Conservation (phyloP, 2,888 invertebrate species). For the Acrobeloides nanus region DNA sequence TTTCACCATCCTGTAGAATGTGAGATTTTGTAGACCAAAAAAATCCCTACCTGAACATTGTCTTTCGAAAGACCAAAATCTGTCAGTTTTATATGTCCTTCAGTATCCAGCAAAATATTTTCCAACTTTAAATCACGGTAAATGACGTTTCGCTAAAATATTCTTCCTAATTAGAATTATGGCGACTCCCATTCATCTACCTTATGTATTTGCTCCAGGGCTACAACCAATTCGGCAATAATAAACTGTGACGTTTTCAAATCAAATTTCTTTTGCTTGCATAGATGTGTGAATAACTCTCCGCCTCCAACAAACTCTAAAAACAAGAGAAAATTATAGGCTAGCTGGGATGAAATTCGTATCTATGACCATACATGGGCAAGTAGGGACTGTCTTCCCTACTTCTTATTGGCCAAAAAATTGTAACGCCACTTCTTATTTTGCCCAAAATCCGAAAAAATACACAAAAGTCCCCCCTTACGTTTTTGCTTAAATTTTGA, state of each 20-base stretch:
- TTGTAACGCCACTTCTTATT: too few relatives aligned
- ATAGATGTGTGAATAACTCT: conserved; percentile 91
- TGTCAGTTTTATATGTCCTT: conserved; percentile 89
- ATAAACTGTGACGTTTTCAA: conserved; percentile 84
- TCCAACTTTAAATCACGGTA: conserved; percentile 95
- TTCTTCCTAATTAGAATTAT: too few relatives aligned
- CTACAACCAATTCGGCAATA: conserved; percentile 89
- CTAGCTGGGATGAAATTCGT: not conserved
- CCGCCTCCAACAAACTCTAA: conserved; percentile 84
- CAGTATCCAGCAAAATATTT: conserved; percentile 84
- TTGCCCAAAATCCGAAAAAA: too few relatives aligned
- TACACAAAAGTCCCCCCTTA: too few relatives aligned
- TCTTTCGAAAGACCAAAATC: conserved; percentile 97
- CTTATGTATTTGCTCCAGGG: conserved; percentile 87
- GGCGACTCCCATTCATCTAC: conserved; percentile 56
- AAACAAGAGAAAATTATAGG: conserved; percentile 39
- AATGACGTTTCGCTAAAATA: conserved; percentile 82
- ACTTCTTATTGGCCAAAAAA: too few relatives aligned
- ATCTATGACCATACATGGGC: too few relatives aligned
- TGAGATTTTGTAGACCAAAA: conserved; percentile 34
- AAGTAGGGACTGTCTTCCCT: too few relatives aligned
- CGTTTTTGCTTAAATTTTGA: too few relatives aligned
- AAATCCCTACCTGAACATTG: too few relatives aligned
- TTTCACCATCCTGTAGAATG: too few relatives aligned
- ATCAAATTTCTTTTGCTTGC: conserved; percentile 82